These are phyloP conservation scores for Drosophila bunnanda DNA, from an alignment of 2,888 invertebrate species.

Conservation along the genomic window DNA sequence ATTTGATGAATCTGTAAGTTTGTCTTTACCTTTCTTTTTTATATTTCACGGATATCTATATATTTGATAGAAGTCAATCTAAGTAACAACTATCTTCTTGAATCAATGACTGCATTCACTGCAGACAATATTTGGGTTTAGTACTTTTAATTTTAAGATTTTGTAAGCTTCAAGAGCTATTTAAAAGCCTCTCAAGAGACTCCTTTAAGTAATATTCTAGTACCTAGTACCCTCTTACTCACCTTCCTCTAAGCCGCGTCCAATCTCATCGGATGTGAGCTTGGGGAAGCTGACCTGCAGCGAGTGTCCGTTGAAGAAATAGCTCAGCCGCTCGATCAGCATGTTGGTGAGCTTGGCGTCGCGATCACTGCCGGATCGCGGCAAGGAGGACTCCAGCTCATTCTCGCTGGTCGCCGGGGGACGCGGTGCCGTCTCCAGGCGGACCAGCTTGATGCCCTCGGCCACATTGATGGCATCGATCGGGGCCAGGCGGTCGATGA, in stretches of 20 bases:
- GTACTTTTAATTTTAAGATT: not conserved
- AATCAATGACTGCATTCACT: not conserved
- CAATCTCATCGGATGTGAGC: slow-evolving; percentile 88
- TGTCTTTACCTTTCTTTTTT: too few relatives aligned
- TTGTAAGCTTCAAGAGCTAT: not conserved
- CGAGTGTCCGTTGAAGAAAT: slow-evolving; percentile 90
- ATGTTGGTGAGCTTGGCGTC: slow-evolving; percentile 89
- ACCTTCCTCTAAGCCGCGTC: slow-evolving; percentile 91
- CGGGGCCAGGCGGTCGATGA: slow-evolving; percentile 90
- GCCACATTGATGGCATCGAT: slow-evolving; percentile 88
- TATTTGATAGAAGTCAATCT: not conserved
- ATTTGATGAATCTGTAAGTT: too few relatives aligned
- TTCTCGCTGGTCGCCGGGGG: slow-evolving; percentile 86
- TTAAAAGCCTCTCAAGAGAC: not conserved
- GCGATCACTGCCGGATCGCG: slow-evolving; percentile 88
- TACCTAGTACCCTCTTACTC: slow-evolving; percentile 50
- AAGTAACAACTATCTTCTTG: not conserved
- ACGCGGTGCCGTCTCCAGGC: slow-evolving; percentile 84
- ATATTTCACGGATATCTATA: not conserved
- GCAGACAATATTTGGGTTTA: not conserved
- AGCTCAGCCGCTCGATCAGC: slow-evolving; percentile 89
- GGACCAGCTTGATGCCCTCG: slow-evolving; percentile 89
- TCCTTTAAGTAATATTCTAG: not conserved
- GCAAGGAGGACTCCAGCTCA: slow-evolving; percentile 89
- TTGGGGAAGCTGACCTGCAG: slow-evolving; percentile 91